A percentile compares a stretch with the other conserved stretches of the same genome.
Conservation (phyloP, 2,888 invertebrate genomes). For the Dynastes tityus region DNA sequence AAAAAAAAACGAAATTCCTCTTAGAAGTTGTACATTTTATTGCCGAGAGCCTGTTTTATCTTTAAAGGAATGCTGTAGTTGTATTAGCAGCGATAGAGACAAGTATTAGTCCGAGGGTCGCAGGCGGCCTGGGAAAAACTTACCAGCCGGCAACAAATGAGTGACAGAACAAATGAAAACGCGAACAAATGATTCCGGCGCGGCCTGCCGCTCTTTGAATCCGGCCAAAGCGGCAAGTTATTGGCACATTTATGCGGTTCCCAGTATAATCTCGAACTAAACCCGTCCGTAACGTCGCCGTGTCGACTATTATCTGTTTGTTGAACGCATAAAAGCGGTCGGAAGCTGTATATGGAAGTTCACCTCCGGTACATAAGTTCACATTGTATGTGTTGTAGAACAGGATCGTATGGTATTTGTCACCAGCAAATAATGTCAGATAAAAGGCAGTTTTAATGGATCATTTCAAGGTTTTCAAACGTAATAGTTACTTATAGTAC, state of each 20-base stretch:
- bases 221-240: slow-evolving; percentile 2
- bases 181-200: slow-evolving; percentile 47
- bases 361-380: not conserved
- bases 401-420: too few species aligned
- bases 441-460: too few species aligned
- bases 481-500: too few species aligned
- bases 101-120: not conserved
- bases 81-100: too few species aligned
- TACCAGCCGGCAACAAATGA: slow-evolving; percentile 35
- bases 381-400: not conserved
- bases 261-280: not conserved
- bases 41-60: too few species aligned
- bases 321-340: slow-evolving; percentile 6
- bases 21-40: too few species aligned
- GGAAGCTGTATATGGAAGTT: slow-evolving; percentile 11
- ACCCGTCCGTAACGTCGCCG: not conserved
- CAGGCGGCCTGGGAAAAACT: slow-evolving; percentile 42
- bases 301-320: not conserved
- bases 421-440: too few species aligned
- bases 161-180: slow-evolving; percentile 49
- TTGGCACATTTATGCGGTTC: slow-evolving; percentile 40
- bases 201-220: slow-evolving; percentile 38
- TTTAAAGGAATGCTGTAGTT: too few species aligned
- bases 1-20: too few species aligned
- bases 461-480: too few species aligned